phyloP scores from a whole-genome alignment of 2,797 vertebrate genomes.

The Hydrophis major region DNA sequence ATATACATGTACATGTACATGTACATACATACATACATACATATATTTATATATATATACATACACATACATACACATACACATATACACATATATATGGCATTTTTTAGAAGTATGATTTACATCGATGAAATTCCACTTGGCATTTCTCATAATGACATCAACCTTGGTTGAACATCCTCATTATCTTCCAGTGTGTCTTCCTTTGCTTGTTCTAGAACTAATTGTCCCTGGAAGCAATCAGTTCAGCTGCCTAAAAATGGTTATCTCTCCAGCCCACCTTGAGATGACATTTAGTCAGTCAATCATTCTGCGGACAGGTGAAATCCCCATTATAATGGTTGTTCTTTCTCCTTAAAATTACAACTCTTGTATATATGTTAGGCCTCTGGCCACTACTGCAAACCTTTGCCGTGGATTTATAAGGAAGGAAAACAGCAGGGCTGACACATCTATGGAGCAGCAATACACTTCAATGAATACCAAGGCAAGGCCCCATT shows the following conservation, averaged over 20 bases:
- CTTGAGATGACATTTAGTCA: slow-evolving; percentile 22
- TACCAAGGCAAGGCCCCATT: neutral
- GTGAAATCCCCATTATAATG: slow-evolving; percentile 14
- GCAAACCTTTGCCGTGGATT: neutral
- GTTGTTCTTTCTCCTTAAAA: slow-evolving; percentile 3
- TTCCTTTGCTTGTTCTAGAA: slow-evolving; percentile 19
- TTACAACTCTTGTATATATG: neutral
- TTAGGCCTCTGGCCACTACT: neutral
- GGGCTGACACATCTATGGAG: neutral
- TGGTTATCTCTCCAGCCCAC: slow-evolving; percentile 26
- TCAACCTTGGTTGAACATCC: neutral
- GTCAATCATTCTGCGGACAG: slow-evolving; percentile 25
- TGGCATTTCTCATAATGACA: neutral
- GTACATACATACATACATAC: too few species aligned
- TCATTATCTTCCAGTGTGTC: neutral
- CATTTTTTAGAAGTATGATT: neutral
- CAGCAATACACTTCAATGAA: neutral
- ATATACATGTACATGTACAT: too few species aligned
- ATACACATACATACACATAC: too few species aligned
- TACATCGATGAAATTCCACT: neutral
- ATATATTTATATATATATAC: too few species aligned
- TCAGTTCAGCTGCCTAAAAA: slow-evolving; percentile 2
- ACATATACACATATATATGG: neutral
- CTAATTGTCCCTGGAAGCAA: slow-evolving; percentile 24
- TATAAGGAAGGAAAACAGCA: neutral